Conservation (phyloP, 2,797 vertebrate genomes). For the Anniella stebbinsi region DNA sequence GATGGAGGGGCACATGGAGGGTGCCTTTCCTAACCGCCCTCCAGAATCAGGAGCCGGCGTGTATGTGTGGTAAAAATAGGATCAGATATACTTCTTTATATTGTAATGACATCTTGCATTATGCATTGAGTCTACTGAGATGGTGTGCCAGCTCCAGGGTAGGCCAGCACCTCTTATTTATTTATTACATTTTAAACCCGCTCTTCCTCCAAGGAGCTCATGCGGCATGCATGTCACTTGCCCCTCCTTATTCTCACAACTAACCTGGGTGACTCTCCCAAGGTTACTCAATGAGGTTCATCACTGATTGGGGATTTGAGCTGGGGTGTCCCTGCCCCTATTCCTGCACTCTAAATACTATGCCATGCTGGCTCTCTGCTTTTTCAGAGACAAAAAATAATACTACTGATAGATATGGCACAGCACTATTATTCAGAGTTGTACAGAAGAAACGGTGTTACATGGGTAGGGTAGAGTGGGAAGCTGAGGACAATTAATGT, state of each 20-base stretch:
- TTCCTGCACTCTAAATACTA: not conserved
- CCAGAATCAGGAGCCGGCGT: too few relatives aligned
- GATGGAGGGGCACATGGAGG: too few relatives aligned
- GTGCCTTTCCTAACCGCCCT: too few relatives aligned
- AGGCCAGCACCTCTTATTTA: not conserved
- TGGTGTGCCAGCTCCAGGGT: not conserved
- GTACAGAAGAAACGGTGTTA: not conserved
- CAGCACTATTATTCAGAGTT: not conserved
- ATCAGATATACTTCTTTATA: not conserved
- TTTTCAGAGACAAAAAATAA: not conserved
- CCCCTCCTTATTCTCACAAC: not conserved
- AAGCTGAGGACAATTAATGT: not conserved
- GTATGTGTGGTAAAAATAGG: not conserved
- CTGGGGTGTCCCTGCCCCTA: too few relatives aligned
- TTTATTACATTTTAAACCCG: not conserved
- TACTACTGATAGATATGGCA: not conserved
- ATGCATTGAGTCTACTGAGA: not conserved
- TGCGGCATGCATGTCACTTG: not conserved
- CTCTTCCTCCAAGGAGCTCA: not conserved
- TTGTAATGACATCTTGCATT: not conserved
- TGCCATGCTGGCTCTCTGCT: not conserved
- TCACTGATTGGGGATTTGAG: not conserved
- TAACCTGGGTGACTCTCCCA: not conserved
- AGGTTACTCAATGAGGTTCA: not conserved
- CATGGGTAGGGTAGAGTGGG: not conserved